Evolutionary conservation across 2,888 invertebrate genomes (phyloP).

Genomic region (Adineta ricciae): DNA sequence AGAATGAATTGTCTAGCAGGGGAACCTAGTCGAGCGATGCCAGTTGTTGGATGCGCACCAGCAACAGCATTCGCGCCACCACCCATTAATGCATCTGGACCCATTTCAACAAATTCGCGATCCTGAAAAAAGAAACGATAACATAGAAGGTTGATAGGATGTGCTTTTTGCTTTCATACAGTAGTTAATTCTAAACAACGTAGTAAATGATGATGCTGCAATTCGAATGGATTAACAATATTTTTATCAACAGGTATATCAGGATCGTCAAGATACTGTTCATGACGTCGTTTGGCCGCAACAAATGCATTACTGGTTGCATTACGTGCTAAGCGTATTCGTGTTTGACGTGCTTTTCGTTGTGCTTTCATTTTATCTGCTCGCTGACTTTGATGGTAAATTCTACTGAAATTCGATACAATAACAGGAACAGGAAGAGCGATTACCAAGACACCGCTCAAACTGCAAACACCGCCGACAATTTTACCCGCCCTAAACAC

Average conservation of each 20-base stretch:
- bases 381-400: conserved; percentile 98
- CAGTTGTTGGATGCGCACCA: not conserved
- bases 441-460: conserved; percentile 96
- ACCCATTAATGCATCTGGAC: not conserved
- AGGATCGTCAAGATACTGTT: conserved; percentile 22
- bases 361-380: conserved; percentile 98
- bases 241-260: not conserved
- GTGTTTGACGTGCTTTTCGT: conserved; percentile 51
- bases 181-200: conserved; percentile 33
- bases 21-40: not conserved
- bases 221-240: conserved; percentile 30
- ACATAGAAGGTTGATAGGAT: not conserved
- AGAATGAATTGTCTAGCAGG: not conserved
- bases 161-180: not conserved
- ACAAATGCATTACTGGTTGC: conserved; percentile 33
- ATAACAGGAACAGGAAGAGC: conserved; percentile 98
- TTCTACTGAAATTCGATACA: conserved; percentile 98
- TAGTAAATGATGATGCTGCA: conserved; percentile 34
- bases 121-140: not conserved
- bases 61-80: not conserved
- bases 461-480: conserved; percentile 94
- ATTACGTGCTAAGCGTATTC: conserved; percentile 30
- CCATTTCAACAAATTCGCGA: conserved; percentile 16
- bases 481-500: conserved; percentile 79
- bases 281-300: conserved; percentile 25